Evolutionary conservation across 2,113 vertebrate genomes (phyloP).

Genomic region (Etheostoma spectabile): DNA sequence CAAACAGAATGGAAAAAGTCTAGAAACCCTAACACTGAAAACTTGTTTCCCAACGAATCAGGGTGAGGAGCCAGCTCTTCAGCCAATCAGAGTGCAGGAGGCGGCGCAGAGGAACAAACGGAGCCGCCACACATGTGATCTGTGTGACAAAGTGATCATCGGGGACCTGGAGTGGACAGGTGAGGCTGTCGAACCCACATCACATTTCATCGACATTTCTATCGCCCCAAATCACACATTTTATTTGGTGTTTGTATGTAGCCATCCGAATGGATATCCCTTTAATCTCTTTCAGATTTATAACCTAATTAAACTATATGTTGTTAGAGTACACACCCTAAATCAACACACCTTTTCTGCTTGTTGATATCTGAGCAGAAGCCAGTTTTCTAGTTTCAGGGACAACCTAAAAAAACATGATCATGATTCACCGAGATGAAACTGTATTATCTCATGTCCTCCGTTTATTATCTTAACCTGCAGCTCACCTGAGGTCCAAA

Average conservation of each 20-base stretch:
- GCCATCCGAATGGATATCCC: neutral
- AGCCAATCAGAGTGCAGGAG: slow-evolving; percentile 84
- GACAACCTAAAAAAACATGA: neutral
- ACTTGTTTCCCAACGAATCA: slow-evolving; percentile 57
- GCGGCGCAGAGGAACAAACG: slow-evolving; percentile 85
- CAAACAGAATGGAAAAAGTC: neutral
- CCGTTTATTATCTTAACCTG: slow-evolving; percentile 41
- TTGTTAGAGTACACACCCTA: too few relatives aligned
- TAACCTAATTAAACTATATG: too few relatives aligned
- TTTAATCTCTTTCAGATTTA: neutral
- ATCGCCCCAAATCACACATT: too few relatives aligned
- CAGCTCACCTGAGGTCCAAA: slow-evolving; percentile 94
- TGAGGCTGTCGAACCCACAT: slow-evolving; percentile 60
- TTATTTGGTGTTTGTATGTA: neutral
- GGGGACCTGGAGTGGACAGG: slow-evolving; percentile 96
- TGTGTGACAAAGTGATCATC: slow-evolving; percentile 91
- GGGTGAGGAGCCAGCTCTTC: slow-evolving; percentile 81
- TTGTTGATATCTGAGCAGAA: too few relatives aligned
- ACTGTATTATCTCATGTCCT: neutral
- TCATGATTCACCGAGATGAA: neutral
- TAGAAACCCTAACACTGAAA: neutral
- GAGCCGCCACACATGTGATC: slow-evolving; percentile 85
- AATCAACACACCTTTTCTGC: too few relatives aligned
- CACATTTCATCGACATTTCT: too few relatives aligned
- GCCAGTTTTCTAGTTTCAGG: neutral